Evolutionary conservation across 2,888 invertebrate genomes (phyloP).

Genomic region (Erynnis tages): DNA sequence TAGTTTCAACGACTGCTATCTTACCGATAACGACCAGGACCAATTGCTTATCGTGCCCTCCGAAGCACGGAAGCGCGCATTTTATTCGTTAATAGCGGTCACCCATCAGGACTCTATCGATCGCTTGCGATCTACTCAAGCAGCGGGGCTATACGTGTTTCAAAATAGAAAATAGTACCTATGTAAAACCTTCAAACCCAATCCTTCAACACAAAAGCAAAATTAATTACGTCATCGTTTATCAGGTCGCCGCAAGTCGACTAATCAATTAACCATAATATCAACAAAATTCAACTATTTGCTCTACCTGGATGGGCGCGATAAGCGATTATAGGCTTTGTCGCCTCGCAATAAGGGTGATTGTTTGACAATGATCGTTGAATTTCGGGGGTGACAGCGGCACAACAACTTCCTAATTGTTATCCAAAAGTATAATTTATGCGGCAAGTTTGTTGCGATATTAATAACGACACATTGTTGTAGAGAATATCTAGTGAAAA

Average conservation of each 20-base stretch:
- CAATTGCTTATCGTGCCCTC: too few species aligned
- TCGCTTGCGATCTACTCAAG: too few species aligned
- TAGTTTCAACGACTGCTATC: too few species aligned
- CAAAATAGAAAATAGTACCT: too few species aligned
- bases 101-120: too few species aligned
- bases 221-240: conserved; percentile 27
- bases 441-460: conserved; percentile 36
- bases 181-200: too few species aligned
- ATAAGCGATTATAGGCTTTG: conserved; percentile 6
- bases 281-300: conserved; percentile 28
- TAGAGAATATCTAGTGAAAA: not conserved
- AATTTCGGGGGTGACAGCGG: conserved; percentile 30
- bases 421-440: conserved; percentile 40
- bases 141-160: too few species aligned
- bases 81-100: too few species aligned
- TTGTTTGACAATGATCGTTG: not conserved
- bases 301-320: conserved; percentile 6
- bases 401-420: conserved; percentile 39
- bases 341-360: conserved; percentile 5
- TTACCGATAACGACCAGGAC: too few species aligned
- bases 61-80: too few species aligned
- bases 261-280: conserved; percentile 28
- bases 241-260: conserved; percentile 28
- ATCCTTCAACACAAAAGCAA: conserved; percentile 6
- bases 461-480: conserved; percentile 33